Evolutionary conservation across 2,888 invertebrate species (phyloP), one percentile per base, ranked within the genome.

Genomic region (Drosophila nigricruria): DNA sequence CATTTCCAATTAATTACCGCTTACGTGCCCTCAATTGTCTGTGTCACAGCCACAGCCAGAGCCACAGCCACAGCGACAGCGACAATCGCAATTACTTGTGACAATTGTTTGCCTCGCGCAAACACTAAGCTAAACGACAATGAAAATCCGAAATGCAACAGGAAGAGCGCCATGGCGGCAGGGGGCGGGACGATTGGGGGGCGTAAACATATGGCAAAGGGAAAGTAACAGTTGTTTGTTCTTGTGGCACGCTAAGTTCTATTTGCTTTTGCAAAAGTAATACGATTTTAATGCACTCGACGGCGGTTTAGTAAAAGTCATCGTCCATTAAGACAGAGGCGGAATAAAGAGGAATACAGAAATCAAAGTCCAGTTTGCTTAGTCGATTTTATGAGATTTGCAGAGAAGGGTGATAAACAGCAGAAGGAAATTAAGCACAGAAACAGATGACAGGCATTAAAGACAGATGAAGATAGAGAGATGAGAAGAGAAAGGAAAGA

Each of bases 1-100:
- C 75, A 59, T 59, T 68, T 40, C 12, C 75, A 50, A 77, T 67
- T 78, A 74, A 74, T 63, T 69, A 79, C 56, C 74, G 60, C 53
- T 69, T 38, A 43, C 58, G 32, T 56, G 50, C 58, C 38, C 57
- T 12, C 56, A 61, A 72, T 36, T 42, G 60, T 47, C 47, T 18
- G 18, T 45, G 65, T 8, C 50, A 43, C n/a, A 27, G 25, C 42
- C 64, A n/a, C n/a, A n/a, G n/a, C n/a, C n/a, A n/a, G n/a, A n/a
- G n/a, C n/a, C 32, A 9, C 9, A n/a, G 32, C 9, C 32, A 12
- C 32, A 32, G 63, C 8, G 49, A 36, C n/a, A 25, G 20, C 50
- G 58, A 52, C 60, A 66, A 54, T 59, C 50, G 59, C 50, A 40
- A 52, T 67, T 62, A 45, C 49, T 67, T 54, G 36, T 20, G 49